These are phyloP conservation scores for Gryllus longicercus DNA, from an alignment of 2,888 invertebrate species.

Conservation along the genomic window DNA sequence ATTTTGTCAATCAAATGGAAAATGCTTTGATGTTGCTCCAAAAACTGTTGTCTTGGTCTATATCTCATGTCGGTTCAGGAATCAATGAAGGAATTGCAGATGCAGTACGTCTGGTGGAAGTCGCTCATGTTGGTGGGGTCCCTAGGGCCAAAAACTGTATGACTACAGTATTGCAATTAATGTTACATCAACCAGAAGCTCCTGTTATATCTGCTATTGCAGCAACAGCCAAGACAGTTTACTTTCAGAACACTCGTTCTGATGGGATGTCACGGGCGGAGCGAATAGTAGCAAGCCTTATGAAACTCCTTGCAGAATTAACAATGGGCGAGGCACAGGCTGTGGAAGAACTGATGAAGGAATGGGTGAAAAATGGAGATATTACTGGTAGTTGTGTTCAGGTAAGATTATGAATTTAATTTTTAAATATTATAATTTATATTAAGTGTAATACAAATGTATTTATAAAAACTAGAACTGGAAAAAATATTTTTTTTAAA, in stretches of 20 bases:
- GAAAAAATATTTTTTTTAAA: too few relatives aligned
- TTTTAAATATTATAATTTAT: too few relatives aligned
- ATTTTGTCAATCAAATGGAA: background rate
- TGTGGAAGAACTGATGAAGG: slow-evolving; percentile 58
- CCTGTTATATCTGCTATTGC: slow-evolving; percentile 67
- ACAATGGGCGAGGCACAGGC: slow-evolving; percentile 59
- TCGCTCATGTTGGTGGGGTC: background rate
- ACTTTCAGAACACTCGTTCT: slow-evolving; percentile 48
- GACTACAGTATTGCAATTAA: background rate
- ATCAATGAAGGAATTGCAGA: background rate
- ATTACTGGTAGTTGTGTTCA: slow-evolving; percentile 53
- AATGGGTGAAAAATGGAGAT: slow-evolving; percentile 58
- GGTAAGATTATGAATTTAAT: slow-evolving; percentile 22
- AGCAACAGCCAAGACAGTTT: slow-evolving; percentile 71
- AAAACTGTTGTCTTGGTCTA: background rate
- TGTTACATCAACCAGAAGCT: slow-evolving; percentile 57
- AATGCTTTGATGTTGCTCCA: slow-evolving; percentile 37
- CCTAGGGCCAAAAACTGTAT: background rate
- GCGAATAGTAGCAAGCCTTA: slow-evolving; percentile 58
- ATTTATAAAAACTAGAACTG: too few relatives aligned
- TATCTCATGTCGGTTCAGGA: background rate
- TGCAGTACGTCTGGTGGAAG: background rate
- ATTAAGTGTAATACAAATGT: too few relatives aligned
- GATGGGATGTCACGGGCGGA: slow-evolving; percentile 47
- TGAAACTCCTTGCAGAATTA: slow-evolving; percentile 54